Evolutionary conservation across 1,140 invertebrate genomes (phyloP), one percentile per base, ranked within the genome.

Genomic region (Ericerus pela): DNA sequence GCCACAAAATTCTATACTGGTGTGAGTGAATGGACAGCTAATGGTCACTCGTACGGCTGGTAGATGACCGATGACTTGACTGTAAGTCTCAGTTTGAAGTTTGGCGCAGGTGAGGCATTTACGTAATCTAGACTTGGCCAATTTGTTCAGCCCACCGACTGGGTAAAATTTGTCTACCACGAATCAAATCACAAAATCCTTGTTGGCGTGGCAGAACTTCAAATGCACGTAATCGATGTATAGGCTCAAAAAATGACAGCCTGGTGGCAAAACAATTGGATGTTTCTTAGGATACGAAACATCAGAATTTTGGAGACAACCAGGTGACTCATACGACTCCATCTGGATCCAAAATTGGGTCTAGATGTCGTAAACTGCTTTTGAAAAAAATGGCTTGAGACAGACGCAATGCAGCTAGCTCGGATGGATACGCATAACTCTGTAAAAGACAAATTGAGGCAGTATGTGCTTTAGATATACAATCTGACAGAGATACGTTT

Each of bases 1-100:
- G 0, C 70, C 70, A 6, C 65, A 65, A 53, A 66, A 70, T 57
- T 73, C 71, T 0, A 70, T 58, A 10, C 69, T 71, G 20, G 58
- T 56, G 22, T 63, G 55, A 28, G 53, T 16, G 59, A 73, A 71
- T 0, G 66, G 52, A 20, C 58, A 43, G 6, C 60, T 30, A 6
- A 61, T 53, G 22, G 16, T 60, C 0, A 71, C 60, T 28, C 68
- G 36, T 36, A 58, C 36, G 14, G 18, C 22, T 6, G 67, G 67
- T 4, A 70, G 51, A 43, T 65, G 47, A 8, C 61, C 67, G 68
- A 71, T 71, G n/a, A 61, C 4, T 12, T 56, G 63, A 27, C 52
- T 43, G 2, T 57, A 20, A 18, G 52, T 11, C 33, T 28, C 56
- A 6, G 62, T 24, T 22, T 2, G 2, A 3, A 58, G 28, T 18